A percentile compares a stretch with the other conserved stretches of the same genome.
phyloP scores from a whole-genome alignment of 2,888 invertebrate genomes.

The Ophion obscuratus region DNA sequence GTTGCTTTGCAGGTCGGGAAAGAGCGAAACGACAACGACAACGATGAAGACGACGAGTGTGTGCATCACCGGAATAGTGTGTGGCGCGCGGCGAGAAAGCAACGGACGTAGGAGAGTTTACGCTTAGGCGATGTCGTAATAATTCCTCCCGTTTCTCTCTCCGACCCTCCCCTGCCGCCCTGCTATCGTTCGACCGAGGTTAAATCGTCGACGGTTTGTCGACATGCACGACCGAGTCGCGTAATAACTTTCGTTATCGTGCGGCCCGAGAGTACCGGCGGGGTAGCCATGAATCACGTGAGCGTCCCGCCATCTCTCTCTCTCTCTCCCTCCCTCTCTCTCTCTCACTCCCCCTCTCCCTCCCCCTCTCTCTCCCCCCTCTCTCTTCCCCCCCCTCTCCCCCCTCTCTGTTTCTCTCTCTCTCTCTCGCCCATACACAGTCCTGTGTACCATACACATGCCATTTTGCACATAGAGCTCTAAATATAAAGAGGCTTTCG shows the following conservation, averaged over 20 bases:
- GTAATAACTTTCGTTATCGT: constrained; percentile 78
- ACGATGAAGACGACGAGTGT: constrained; percentile 33
- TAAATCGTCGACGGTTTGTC: constrained; percentile 72
- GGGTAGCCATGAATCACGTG: constrained; percentile 74
- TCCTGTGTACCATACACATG: constrained; percentile 31
- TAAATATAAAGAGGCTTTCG: constrained; percentile 57
- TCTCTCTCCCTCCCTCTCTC: not conserved
- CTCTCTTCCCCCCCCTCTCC: not conserved
- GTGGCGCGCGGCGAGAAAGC: constrained; percentile 25
- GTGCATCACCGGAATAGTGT: constrained; percentile 49
- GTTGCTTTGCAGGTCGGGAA: constrained; percentile 32
- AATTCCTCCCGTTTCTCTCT: constrained; percentile 62
- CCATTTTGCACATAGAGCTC: constrained; percentile 42
- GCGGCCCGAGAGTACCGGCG: constrained; percentile 63
- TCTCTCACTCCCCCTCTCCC: not conserved
- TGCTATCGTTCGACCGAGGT: constrained; percentile 60
- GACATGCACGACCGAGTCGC: constrained; percentile 75
- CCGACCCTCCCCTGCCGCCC: constrained; percentile 10
- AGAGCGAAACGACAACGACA: constrained; percentile 38
- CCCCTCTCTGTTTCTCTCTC: not conserved
- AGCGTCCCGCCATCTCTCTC: constrained; percentile 55
- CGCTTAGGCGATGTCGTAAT: constrained; percentile 65
- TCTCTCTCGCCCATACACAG: constrained; percentile 18
- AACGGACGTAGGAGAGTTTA: constrained; percentile 53
- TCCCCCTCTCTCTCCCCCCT: not conserved